Percentiles rank a stretch among this genome's conserved stretches.
Conservation (phyloP, 2,797 vertebrate genomes). For the Sebastes glaucus region DNA sequence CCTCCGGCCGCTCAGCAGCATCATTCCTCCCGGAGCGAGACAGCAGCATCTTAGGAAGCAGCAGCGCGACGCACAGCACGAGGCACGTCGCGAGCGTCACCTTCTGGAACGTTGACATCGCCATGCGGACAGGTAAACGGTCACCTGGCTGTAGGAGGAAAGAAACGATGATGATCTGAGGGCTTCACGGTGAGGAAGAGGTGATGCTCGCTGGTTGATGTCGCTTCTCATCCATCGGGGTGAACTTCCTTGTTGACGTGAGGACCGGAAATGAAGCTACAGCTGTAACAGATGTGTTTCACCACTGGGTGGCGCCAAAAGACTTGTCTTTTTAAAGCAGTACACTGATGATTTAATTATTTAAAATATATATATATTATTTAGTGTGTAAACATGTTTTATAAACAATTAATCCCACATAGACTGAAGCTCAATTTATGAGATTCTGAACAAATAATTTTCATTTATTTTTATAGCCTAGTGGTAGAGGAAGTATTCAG, state of each 20-base stretch:
- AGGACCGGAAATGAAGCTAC: constrained; percentile 51
- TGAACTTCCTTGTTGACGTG: constrained; percentile 40
- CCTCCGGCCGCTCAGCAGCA: constrained; percentile 76
- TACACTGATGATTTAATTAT: not conserved
- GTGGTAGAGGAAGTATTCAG: not conserved
- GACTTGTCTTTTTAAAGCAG: not conserved
- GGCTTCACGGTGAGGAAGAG: not conserved
- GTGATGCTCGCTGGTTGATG: not conserved
- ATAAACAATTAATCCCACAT: too few species aligned
- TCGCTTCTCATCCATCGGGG: not conserved
- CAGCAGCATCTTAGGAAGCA: constrained; percentile 89
- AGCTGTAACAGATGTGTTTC: fast-evolving
- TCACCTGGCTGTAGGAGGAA: not conserved
- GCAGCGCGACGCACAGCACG: constrained; percentile 88
- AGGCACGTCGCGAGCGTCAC: constrained; percentile 88
- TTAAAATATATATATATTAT: not conserved
- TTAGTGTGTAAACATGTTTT: not conserved
- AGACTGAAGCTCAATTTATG: not conserved
- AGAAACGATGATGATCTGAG: fast-evolving
- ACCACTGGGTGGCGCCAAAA: constrained; percentile 34
- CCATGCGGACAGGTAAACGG: constrained; percentile 69
- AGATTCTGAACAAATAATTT: not conserved
- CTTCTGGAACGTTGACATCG: constrained; percentile 83
- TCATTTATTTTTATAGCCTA: not conserved
- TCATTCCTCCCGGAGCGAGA: constrained; percentile 79